A percentile compares a stretch with the other conserved stretches of the same genome.
Evolutionary conservation across 2,113 vertebrate genomes (phyloP).

Genomic region (Prunella himalayana): DNA sequence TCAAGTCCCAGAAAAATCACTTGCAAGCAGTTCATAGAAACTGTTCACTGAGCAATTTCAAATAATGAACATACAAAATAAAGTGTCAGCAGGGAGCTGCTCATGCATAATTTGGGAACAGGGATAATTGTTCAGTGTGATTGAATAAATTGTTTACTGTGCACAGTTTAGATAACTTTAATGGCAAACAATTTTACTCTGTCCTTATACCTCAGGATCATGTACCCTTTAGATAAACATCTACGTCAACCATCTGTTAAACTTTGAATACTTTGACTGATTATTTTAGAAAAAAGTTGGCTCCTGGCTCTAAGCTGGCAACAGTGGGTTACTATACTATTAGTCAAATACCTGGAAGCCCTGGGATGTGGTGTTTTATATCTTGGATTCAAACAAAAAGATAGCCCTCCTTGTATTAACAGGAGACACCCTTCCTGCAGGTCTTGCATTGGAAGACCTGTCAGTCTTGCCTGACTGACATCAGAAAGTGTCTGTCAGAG

Average conservation of each 20-base stretch:
- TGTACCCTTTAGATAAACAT: not conserved
- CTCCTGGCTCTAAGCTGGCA: not conserved
- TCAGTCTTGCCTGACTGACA: not conserved
- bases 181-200: not conserved
- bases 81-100: slow-evolving; percentile 1
- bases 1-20: not conserved
- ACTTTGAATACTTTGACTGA: not conserved
- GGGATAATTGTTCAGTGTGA: not conserved
- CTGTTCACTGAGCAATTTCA: not conserved
- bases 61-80: not conserved
- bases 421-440: not conserved
- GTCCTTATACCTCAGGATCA: not conserved
- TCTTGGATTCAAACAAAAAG: not conserved
- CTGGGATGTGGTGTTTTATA: not conserved
- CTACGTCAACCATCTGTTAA: not conserved
- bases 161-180: not conserved
- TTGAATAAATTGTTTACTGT: not conserved
- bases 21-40: not conserved
- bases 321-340: not conserved
- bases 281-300: not conserved
- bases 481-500: not conserved
- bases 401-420: not conserved
- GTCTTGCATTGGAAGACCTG: not conserved
- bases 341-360: not conserved
- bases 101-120: not conserved